Evolutionary conservation across 1,140 invertebrate species (phyloP).

Genomic region (Nephotettix cincticeps): DNA sequence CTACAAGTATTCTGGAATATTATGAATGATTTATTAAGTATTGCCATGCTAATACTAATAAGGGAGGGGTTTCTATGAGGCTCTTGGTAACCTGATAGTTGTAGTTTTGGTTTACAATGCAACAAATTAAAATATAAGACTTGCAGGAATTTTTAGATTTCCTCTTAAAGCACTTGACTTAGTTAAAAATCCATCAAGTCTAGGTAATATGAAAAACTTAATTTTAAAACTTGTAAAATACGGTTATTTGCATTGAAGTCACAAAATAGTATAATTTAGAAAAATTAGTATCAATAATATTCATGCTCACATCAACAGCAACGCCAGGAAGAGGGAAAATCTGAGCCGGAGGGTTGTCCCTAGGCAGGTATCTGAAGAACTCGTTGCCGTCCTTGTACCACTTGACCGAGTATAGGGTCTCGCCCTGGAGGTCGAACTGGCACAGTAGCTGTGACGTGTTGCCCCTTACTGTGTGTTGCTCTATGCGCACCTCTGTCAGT

Average conservation of each 20-base stretch:
- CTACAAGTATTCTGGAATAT: too few relatives aligned
- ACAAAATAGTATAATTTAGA: not conserved
- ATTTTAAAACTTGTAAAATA: too few relatives aligned
- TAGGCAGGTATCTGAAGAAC: slow-evolving; percentile 79
- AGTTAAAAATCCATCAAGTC: not conserved
- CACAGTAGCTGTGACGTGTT: slow-evolving; percentile 55
- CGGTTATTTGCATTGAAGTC: not conserved
- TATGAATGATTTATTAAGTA: too few relatives aligned
- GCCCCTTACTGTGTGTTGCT: slow-evolving; percentile 65
- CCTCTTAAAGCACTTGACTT: not conserved
- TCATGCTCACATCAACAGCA: slow-evolving; percentile 73
- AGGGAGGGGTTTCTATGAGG: too few relatives aligned
- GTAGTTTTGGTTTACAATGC: too few relatives aligned
- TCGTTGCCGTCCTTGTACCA: slow-evolving; percentile 88
- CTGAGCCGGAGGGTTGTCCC: slow-evolving; percentile 70
- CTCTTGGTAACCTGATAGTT: too few relatives aligned
- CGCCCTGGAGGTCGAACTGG: slow-evolving; percentile 74
- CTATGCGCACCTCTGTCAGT: slow-evolving; percentile 59
- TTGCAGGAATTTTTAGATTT: too few relatives aligned
- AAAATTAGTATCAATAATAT: not conserved
- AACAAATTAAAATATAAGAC: too few relatives aligned
- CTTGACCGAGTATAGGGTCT: slow-evolving; percentile 79
- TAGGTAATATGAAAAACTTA: not conserved
- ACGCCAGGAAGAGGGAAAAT: slow-evolving; percentile 74
- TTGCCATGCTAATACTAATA: too few relatives aligned